Evolutionary conservation across 2,113 vertebrate genomes (phyloP).

Genomic region (Tapirus terrestris): DNA sequence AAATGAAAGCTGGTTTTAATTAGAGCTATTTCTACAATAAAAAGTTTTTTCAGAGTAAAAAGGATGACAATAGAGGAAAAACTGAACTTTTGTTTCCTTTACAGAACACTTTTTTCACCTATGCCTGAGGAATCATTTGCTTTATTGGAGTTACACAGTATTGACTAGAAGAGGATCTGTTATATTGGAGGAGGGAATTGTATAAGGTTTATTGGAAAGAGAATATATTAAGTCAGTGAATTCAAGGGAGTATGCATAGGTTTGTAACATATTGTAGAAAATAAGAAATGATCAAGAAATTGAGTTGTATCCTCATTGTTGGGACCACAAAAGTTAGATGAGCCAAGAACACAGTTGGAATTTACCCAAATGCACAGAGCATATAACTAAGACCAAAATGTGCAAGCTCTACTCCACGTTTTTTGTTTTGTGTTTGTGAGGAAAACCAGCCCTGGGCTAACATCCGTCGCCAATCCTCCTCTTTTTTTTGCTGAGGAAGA

Average conservation of each 20-base stretch:
- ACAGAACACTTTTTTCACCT: slow-evolving; percentile 24
- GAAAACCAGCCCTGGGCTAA: no score
- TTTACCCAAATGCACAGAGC: not conserved
- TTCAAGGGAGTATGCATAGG: not conserved
- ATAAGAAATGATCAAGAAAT: not conserved
- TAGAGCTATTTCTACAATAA: slow-evolving; percentile 12
- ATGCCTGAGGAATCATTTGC: not conserved
- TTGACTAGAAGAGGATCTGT: not conserved
- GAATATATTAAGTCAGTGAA: not conserved
- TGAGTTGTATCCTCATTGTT: not conserved
- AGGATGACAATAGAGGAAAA: not conserved
- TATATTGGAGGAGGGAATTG: not conserved
- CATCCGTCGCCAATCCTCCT: no score
- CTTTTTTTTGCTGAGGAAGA: no score
- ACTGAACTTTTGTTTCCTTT: slow-evolving; percentile 32
- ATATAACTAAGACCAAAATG: not conserved
- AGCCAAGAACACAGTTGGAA: not conserved
- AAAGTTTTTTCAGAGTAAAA: slow-evolving; percentile 43
- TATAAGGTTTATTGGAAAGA: not conserved
- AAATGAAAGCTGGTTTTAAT: slow-evolving; percentile 60
- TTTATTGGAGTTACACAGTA: not conserved
- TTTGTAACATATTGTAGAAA: not conserved
- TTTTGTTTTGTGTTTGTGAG: not conserved
- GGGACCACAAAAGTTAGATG: not conserved
- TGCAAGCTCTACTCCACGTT: not conserved